A percentile compares a stretch with the other conserved stretches of the same genome.
These are phyloP conservation scores for Tauraco erythrolophus DNA, from an alignment of 2,113 vertebrate species.

Conservation along the genomic window DNA sequence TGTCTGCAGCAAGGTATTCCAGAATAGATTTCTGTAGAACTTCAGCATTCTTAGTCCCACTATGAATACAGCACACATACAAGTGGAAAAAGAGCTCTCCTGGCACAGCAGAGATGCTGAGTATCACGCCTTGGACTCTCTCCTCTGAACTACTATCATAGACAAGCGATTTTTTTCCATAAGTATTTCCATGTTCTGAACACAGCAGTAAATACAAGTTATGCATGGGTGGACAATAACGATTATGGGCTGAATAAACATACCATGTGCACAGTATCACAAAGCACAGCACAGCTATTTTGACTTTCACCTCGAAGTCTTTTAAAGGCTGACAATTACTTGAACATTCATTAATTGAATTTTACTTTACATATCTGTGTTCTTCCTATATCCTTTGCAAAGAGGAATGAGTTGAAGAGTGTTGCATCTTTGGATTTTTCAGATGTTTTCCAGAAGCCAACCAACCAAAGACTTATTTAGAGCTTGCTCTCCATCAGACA, in stretches of 20 bases:
- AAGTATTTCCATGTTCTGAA: constrained; percentile 33
- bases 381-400: constrained; percentile 32
- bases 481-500: constrained; percentile 52
- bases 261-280: constrained; percentile 55
- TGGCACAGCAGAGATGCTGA: not conserved
- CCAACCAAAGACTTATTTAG: constrained; percentile 80
- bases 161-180: not conserved
- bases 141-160: not conserved
- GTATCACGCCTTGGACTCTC: not conserved
- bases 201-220: constrained; percentile 51
- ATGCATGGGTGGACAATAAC: constrained; percentile 27
- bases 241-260: constrained; percentile 66
- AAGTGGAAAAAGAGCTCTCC: not conserved
- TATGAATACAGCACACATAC: not conserved
- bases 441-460: constrained; percentile 91
- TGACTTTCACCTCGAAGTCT: constrained; percentile 62
- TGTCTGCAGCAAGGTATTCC: not conserved
- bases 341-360: constrained; percentile 30
- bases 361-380: constrained; percentile 18
- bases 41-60: not conserved
- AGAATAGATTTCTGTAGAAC: not conserved
- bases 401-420: constrained; percentile 46
- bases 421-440: constrained; percentile 53
- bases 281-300: constrained; percentile 68
- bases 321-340: constrained; percentile 50